Evolutionary conservation across 2,797 vertebrate species (phyloP).

Genomic region (Chaunax sp.): DNA sequence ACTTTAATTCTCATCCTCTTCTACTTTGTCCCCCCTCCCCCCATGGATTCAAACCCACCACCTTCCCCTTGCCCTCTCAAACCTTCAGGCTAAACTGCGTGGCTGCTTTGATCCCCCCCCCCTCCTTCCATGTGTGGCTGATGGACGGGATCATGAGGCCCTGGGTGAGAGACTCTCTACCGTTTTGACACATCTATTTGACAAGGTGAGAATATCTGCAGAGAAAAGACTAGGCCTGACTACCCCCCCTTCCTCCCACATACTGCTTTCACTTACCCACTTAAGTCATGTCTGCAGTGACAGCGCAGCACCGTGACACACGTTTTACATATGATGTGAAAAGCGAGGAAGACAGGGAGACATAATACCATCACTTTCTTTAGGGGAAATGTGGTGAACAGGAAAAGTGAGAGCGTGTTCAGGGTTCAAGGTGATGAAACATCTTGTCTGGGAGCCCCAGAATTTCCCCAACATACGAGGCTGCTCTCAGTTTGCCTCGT

Average conservation of each 20-base stretch:
- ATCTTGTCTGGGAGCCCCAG: constrained; percentile 6
- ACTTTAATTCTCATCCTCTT: constrained; percentile 23
- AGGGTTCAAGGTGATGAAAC: constrained; percentile 27
- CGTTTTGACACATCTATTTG: constrained; percentile 66
- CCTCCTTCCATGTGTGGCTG: constrained; percentile 37
- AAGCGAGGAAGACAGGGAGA: constrained; percentile 9
- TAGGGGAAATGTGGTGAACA: not conserved
- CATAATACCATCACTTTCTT: constrained; percentile 2
- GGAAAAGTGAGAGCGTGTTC: constrained; percentile 1
- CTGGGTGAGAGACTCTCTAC: constrained; percentile 38
- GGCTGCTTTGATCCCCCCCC: constrained; percentile 32
- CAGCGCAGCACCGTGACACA: constrained; percentile 29
- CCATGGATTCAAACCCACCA: constrained; percentile 23
- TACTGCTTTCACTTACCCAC: constrained; percentile 31
- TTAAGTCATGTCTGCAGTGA: constrained; percentile 42
- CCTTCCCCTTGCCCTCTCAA: constrained; percentile 22
- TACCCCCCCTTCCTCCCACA: not conserved
- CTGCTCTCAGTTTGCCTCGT: constrained; percentile 23
- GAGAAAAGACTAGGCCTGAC: constrained; percentile 33
- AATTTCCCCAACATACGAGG: constrained; percentile 24
- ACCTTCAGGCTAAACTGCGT: constrained; percentile 48
- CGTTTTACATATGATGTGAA: constrained; percentile 39
- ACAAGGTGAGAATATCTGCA: constrained; percentile 73
- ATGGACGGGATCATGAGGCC: constrained; percentile 60
- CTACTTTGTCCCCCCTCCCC: constrained; percentile 7